A percentile compares a stretch with the other conserved stretches of the same genome.
phyloP scores from a whole-genome alignment of 2,797 vertebrate species.

The Hybognathus amarus region DNA sequence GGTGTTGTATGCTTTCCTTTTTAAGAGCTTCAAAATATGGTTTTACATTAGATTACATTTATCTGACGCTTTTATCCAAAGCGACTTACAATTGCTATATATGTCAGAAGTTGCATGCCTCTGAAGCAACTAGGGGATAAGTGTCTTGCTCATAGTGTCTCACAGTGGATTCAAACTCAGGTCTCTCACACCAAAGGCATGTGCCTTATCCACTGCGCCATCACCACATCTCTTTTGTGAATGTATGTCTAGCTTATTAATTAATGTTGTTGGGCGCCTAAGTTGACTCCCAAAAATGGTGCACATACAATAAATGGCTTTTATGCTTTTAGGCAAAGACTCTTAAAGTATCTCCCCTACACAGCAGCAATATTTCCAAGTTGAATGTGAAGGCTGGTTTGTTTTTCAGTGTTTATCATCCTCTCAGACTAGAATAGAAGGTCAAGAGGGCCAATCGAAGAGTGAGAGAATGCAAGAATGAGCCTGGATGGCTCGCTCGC shows the following conservation, averaged over 20 bases:
- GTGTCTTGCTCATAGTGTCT: no score
- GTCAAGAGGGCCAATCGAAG: constrained; percentile 25
- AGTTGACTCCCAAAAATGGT: not conserved
- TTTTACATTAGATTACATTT: not conserved
- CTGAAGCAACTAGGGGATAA: no score
- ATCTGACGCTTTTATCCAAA: no score
- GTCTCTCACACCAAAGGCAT: no score
- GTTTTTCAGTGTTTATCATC: constrained; percentile 10
- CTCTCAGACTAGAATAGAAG: constrained; percentile 36
- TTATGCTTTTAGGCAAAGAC: not conserved
- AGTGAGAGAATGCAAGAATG: constrained; percentile 4
- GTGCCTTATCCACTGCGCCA: no score
- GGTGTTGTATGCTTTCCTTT: not conserved
- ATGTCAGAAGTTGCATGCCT: no score
- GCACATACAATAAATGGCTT: not conserved
- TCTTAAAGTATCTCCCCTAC: not conserved
- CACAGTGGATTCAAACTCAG: no score
- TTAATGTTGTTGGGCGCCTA: no score
- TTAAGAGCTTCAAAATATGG: not conserved
- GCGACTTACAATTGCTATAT: no score
- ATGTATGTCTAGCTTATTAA: not conserved
- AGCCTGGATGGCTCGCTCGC: not conserved
- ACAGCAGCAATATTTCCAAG: not conserved
- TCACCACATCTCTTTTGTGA: not conserved
- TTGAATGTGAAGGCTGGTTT: constrained; percentile 11